phyloP scores from a whole-genome alignment of 30 jellyfish, hydroid and myxozoan species.

The Cassiopea andromeda region DNA sequence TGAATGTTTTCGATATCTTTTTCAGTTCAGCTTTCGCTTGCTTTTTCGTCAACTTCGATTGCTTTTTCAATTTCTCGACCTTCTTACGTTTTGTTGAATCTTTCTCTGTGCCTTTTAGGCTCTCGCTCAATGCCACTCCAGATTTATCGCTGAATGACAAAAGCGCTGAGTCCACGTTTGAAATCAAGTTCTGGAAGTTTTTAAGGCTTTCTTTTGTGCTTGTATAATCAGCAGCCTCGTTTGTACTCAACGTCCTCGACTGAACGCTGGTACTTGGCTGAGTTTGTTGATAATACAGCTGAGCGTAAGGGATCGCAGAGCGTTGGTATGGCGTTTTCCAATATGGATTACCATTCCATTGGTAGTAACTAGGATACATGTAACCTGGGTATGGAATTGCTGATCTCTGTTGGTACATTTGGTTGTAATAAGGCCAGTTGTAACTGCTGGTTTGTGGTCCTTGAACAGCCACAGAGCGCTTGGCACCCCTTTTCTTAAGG shows the following conservation, averaged over 20 bases:
- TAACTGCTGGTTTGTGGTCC: background rate
- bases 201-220: slow-evolving; percentile 38
- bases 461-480: slow-evolving; percentile 23
- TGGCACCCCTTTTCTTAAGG: slow-evolving; percentile 26
- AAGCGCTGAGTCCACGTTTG: slow-evolving; percentile 57
- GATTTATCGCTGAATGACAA: slow-evolving; percentile 35
- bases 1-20: slow-evolving; percentile 39
- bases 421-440: slow-evolving; percentile 11
- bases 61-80: slow-evolving; percentile 19
- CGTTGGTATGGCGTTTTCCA: slow-evolving; percentile 32
- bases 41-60: slow-evolving; percentile 31
- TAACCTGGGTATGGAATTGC: slow-evolving; percentile 38
- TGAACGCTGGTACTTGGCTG: background rate
- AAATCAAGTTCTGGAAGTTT: slow-evolving; percentile 24
- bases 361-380: slow-evolving; percentile 4
- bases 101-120: slow-evolving; percentile 12
- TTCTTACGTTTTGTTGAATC: background rate
- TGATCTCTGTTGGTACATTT: slow-evolving; percentile 16
- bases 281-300: slow-evolving; percentile 1
- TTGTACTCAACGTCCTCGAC: slow-evolving; percentile 23
- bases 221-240: background rate
- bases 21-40: slow-evolving; percentile 35
- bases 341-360: slow-evolving; percentile 15
- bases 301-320: slow-evolving; percentile 12
- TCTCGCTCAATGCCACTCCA: slow-evolving; percentile 52